Evolutionary conservation across 2,888 invertebrate species (phyloP), one percentile per base, ranked within the genome.

Genomic region (Dynastes maya): DNA sequence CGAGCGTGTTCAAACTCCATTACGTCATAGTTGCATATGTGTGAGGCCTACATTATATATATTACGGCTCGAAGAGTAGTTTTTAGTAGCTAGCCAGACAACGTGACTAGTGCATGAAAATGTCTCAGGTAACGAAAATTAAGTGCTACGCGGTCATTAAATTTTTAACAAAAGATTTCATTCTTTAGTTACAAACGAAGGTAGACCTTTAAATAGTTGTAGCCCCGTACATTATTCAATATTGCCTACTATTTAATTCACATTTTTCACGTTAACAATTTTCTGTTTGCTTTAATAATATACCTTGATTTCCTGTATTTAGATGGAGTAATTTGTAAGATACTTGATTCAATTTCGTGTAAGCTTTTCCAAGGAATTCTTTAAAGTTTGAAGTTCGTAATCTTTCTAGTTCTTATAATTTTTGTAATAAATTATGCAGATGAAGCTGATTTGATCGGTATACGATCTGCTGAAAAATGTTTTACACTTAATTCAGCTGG

Each of bases 251-350:
- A 75, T 58, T 13, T 27, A 55, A 68, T 32, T 5, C 8, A 63
- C 27, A 63, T 63, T 8, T 2, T 55, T 16, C 1, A n/a, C 27
- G 61, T 22, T 16, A 16, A 16, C 16, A 16, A 0, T 16, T 16
- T 2, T 32, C 1, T 32, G 32, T 55, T 55, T 32, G 9, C 32
- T 11, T 63, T 9, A 27, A 11, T 51, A 22, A 63, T 29, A 22
- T 40, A 78, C 78, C 79, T 79, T 55, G 37, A 88, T 83, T 82
- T 88, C 85, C 2, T 87, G 86, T 40, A 86, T 75, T 80, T 86
- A 84, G 64, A 83, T n/a, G 83, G 0, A 88, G 87, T n/a, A 85
- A 78, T 51, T 82, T 78, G 76, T 84, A 84, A 4, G 84, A 83
- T 67, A 86, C 85, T 22, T 83, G 80, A 29, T 83, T 80, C n/a